phyloP scores from a whole-genome alignment of 2,888 invertebrate species.

The Andrena marginata region DNA sequence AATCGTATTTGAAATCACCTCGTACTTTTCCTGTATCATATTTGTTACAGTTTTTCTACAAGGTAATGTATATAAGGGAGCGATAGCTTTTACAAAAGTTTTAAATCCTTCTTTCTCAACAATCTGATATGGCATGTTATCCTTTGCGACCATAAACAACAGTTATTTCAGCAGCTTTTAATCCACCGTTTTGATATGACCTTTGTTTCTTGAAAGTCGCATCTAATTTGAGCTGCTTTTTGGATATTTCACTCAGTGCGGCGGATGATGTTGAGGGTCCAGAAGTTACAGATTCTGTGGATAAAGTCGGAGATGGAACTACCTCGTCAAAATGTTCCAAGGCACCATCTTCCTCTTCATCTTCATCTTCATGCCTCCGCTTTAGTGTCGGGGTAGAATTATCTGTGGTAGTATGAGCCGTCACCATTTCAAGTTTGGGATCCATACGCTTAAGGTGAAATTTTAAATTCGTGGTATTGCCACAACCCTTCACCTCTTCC shows the following conservation, averaged over 20 bases:
- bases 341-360: neutral
- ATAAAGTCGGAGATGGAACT: neutral
- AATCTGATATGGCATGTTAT: slow-evolving; percentile 1
- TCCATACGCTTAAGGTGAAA: neutral
- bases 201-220: neutral
- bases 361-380: neutral
- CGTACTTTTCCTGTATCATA: neutral
- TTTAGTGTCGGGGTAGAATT: neutral
- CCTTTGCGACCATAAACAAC: slow-evolving; percentile 52
- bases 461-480: neutral
- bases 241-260: neutral
- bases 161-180: neutral
- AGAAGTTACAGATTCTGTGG: too few relatives aligned
- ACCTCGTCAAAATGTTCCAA: neutral
- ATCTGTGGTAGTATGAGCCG: too few relatives aligned
- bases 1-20: too few relatives aligned
- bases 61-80: slow-evolving; percentile 41
- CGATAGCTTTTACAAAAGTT: slow-evolving; percentile 38
- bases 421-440: neutral
- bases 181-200: slow-evolving; percentile 2
- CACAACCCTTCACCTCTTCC: neutral
- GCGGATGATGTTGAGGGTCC: neutral
- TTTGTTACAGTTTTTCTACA: slow-evolving; percentile 15
- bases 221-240: neutral
- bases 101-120: slow-evolving; percentile 61